phyloP scores from a whole-genome alignment of 2,888 invertebrate species.

The Hirtodrosophila duncani region DNA sequence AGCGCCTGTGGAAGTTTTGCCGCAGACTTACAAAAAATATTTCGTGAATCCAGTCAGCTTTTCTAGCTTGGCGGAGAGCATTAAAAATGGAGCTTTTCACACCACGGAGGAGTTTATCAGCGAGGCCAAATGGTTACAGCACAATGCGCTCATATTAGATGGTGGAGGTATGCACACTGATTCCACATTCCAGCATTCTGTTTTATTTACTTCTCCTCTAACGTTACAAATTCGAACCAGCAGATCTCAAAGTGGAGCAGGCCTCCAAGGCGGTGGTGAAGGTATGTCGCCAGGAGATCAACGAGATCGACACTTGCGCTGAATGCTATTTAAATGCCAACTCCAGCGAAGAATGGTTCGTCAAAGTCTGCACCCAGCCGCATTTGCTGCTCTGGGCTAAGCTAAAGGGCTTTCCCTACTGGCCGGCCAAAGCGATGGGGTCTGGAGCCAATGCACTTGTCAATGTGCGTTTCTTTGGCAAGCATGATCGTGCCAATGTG shows the following conservation, averaged over 20 bases:
- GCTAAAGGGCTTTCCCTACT: conserved; percentile 96
- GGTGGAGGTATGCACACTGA: conserved; percentile 81
- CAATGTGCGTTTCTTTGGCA: conserved; percentile 96
- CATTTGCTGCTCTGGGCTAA: conserved; percentile 97
- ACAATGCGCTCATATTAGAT: conserved; percentile 92
- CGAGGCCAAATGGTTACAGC: conserved; percentile 95
- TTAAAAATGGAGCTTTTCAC: conserved; percentile 86
- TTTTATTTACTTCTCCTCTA: neutral
- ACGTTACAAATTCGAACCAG: too few relatives aligned
- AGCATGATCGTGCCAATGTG: conserved; percentile 96
- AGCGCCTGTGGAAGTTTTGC: conserved; percentile 52
- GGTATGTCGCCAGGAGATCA: conserved; percentile 91
- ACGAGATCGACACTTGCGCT: conserved; percentile 95
- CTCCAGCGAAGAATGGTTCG: conserved; percentile 90
- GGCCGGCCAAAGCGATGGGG: conserved; percentile 96
- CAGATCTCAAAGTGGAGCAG: conserved; percentile 55
- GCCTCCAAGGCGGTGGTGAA: conserved; percentile 85
- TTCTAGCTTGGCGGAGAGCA: conserved; percentile 86
- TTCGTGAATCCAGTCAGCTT: conserved; percentile 94
- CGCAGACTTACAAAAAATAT: conserved; percentile 80
- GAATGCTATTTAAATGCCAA: conserved; percentile 94
- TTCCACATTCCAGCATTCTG: neutral
- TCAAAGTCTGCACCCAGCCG: conserved; percentile 92
- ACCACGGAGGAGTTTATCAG: conserved; percentile 93
- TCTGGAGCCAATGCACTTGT: conserved; percentile 83